Evolutionary conservation across 2,888 invertebrate species (phyloP).

Genomic region (Drosophila austrosaltans): DNA sequence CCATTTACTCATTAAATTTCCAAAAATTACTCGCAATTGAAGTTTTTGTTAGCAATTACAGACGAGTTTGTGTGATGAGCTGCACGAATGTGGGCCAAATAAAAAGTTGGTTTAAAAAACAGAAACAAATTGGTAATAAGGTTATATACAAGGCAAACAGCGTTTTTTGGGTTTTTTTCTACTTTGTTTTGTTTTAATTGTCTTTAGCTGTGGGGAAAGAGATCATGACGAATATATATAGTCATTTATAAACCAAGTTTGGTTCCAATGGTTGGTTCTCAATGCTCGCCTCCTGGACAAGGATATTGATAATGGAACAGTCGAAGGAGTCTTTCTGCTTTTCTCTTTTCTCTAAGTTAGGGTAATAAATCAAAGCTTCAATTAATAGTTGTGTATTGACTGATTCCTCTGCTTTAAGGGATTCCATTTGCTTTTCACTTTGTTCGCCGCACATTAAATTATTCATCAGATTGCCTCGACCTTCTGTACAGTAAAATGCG

Average conservation of each 20-base stretch:
- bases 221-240: not conserved
- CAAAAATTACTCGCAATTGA: conserved; percentile 26
- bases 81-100: conserved; percentile 4
- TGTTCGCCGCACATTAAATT: conserved; percentile 29
- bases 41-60: conserved; percentile 19
- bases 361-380: not conserved
- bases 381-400: not conserved
- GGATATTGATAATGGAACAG: too few species aligned
- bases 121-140: conserved; percentile 2
- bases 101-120: conserved; percentile 2
- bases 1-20: conserved; percentile 15
- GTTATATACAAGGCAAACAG: conserved; percentile 9
- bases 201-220: not conserved
- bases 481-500: conserved; percentile 19
- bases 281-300: not conserved
- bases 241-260: too few species aligned
- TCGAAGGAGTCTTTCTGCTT: too few species aligned
- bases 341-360: not conserved
- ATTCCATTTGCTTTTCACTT: conserved; percentile 3
- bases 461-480: conserved; percentile 28
- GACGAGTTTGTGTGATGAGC: conserved; percentile 9
- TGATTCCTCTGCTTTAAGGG: not conserved
- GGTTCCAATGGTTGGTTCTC: too few species aligned
- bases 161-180: not conserved
- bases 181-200: conserved; percentile 7